Percentiles rank a stretch among this genome's conserved stretches.
Evolutionary conservation across 2,797 vertebrate species (phyloP).

Genomic region (Momotus momota): DNA sequence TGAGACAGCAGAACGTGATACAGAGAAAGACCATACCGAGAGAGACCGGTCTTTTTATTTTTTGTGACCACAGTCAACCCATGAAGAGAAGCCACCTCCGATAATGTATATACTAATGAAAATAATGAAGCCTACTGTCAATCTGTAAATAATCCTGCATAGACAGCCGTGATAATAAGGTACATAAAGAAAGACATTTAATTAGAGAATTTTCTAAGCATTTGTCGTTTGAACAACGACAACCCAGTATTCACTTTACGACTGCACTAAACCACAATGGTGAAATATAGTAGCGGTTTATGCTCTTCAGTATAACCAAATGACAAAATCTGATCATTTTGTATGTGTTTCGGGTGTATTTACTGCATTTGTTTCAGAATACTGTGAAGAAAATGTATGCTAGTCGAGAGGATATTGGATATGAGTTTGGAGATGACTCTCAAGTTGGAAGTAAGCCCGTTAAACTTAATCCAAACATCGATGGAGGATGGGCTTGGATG

Average conservation of each 20-base stretch:
- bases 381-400: constrained; percentile 77
- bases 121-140: background rate
- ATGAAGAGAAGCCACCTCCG: constrained; percentile 35
- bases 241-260: background rate
- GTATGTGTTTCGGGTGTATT: background rate
- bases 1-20: background rate
- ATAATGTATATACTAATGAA: background rate
- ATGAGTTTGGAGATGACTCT: constrained; percentile 75
- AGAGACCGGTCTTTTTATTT: background rate
- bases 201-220: background rate
- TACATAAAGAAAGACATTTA: background rate
- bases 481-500: constrained; percentile 85
- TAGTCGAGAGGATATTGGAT: constrained; percentile 77
- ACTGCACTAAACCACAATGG: background rate
- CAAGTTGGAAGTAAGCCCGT: constrained; percentile 70
- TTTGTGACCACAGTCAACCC: background rate
- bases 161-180: background rate
- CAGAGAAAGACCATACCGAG: background rate
- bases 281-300: background rate
- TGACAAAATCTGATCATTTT: background rate
- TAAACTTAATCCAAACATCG: constrained; percentile 76
- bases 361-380: constrained; percentile 64
- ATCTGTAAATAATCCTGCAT: background rate
- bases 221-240: background rate
- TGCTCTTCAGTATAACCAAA: background rate